phyloP scores from a whole-genome alignment of 2,888 invertebrate species.

The Melipona bicolor region DNA sequence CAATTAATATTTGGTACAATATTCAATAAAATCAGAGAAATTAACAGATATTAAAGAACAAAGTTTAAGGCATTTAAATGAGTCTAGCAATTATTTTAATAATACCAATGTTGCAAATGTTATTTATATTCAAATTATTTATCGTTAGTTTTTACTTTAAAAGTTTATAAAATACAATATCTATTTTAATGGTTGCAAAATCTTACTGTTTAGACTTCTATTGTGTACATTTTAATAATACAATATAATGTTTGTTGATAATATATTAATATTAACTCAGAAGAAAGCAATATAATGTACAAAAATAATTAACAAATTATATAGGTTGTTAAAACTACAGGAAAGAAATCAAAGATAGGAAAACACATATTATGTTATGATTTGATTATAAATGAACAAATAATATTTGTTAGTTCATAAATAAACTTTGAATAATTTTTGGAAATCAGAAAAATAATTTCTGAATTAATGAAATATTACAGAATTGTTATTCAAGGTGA shows the following conservation, averaged over 20 bases:
- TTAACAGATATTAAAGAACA: neutral
- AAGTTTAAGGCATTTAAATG: neutral
- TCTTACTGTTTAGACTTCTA: neutral
- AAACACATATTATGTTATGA: constrained; percentile 1
- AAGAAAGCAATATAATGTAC: constrained; percentile 54
- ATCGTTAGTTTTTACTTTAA: neutral
- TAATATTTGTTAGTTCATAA: constrained; percentile 25
- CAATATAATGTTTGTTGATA: constrained; percentile 36
- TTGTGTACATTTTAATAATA: constrained; percentile 25
- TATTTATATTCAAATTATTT: constrained; percentile 15
- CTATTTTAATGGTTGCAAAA: constrained; percentile 8
- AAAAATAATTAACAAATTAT: constrained; percentile 29
- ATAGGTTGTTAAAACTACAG: constrained; percentile 34
- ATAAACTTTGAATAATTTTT: constrained; percentile 23
- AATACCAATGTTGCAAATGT: neutral
- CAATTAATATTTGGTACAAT: constrained; percentile 31
- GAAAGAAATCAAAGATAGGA: constrained; percentile 19
- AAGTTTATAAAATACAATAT: constrained; percentile 1
- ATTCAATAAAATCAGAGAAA: constrained; percentile 6
- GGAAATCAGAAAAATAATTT: constrained; percentile 22
- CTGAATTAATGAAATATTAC: constrained; percentile 38
- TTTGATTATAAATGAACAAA: constrained; percentile 15
- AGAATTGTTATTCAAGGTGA: constrained; percentile 49
- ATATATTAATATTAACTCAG: constrained; percentile 40
- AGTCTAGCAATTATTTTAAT: neutral